A percentile compares a stretch with the other conserved stretches of the same genome.
These are phyloP conservation scores for Mimachlamys varia DNA, from an alignment of 2,888 invertebrate species.

Conservation along the genomic window DNA sequence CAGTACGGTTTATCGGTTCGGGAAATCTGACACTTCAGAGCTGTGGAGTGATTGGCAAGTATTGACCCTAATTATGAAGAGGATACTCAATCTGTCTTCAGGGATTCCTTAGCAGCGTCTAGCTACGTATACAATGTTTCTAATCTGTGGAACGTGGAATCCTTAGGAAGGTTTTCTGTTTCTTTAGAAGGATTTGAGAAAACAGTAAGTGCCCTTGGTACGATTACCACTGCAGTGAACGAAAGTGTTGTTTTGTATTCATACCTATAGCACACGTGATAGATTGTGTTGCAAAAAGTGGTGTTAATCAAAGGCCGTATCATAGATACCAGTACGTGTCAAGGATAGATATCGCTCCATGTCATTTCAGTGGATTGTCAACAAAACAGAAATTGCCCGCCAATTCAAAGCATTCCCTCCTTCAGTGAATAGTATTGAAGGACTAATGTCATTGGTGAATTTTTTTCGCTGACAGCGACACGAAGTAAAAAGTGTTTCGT, in stretches of 20 bases:
- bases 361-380: neutral
- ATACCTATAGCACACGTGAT: neutral
- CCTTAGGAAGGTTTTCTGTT: neutral
- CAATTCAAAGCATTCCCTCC: neutral
- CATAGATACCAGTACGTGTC: neutral
- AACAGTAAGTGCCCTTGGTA: neutral
- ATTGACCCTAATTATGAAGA: slow-evolving; percentile 36
- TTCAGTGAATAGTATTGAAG: neutral
- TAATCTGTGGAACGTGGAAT: neutral
- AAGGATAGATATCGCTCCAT: neutral
- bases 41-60: slow-evolving; percentile 10
- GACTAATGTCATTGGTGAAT: neutral
- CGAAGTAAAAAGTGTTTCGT: neutral
- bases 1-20: neutral
- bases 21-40: slow-evolving; percentile 26
- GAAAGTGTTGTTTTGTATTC: neutral
- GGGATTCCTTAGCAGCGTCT: slow-evolving; percentile 17
- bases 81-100: slow-evolving; percentile 13
- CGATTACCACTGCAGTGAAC: neutral
- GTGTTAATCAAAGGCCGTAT: neutral
- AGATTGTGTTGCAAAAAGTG: neutral
- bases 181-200: neutral
- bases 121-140: neutral
- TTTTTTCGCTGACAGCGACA: neutral
- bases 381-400: neutral